Percentiles rank a stretch among this genome's conserved stretches.
Evolutionary conservation across 2,888 invertebrate species (phyloP).

Genomic region (Euproctis similis): DNA sequence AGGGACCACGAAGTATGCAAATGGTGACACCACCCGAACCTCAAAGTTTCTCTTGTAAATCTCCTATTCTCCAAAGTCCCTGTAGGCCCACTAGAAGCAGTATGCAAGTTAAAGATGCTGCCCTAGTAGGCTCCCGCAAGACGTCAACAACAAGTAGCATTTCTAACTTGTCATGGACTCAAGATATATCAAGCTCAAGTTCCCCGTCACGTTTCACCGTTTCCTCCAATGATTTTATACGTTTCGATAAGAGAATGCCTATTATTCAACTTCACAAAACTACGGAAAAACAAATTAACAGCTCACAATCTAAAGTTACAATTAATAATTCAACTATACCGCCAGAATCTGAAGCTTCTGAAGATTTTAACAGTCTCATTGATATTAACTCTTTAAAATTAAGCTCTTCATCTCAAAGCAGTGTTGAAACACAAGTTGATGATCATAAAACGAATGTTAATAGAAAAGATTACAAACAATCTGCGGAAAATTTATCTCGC

Average conservation of each 20-base stretch:
- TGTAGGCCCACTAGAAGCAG: no score
- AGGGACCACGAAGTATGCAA: no score
- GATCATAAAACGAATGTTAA: slow-evolving; percentile 1
- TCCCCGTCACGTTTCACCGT: slow-evolving; percentile 42
- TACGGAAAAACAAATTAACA: not conserved
- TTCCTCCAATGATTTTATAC: slow-evolving; percentile 36
- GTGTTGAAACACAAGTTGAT: not conserved
- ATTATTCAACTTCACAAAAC: slow-evolving; percentile 30
- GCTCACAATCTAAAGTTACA: slow-evolving; percentile 9
- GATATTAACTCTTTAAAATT: slow-evolving; percentile 20
- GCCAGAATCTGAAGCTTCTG: not conserved
- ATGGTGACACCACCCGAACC: no score
- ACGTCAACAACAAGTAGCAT: slow-evolving; percentile 27
- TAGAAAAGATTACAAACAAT: slow-evolving; percentile 13
- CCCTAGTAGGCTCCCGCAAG: slow-evolving; percentile 23
- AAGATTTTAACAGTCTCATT: slow-evolving; percentile 2
- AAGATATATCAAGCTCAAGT: slow-evolving; percentile 51
- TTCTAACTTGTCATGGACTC: slow-evolving; percentile 51
- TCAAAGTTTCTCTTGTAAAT: not conserved
- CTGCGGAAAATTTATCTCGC: slow-evolving; percentile 24
- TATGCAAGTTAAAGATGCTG: not conserved
- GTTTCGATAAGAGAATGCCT: slow-evolving; percentile 49
- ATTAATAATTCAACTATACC: slow-evolving; percentile 4
- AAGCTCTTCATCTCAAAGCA: slow-evolving; percentile 23
- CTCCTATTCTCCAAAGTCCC: not conserved